phyloP scores from a whole-genome alignment of 2,113 vertebrate genomes.

The Rhynchopsitta pachyrhyncha region DNA sequence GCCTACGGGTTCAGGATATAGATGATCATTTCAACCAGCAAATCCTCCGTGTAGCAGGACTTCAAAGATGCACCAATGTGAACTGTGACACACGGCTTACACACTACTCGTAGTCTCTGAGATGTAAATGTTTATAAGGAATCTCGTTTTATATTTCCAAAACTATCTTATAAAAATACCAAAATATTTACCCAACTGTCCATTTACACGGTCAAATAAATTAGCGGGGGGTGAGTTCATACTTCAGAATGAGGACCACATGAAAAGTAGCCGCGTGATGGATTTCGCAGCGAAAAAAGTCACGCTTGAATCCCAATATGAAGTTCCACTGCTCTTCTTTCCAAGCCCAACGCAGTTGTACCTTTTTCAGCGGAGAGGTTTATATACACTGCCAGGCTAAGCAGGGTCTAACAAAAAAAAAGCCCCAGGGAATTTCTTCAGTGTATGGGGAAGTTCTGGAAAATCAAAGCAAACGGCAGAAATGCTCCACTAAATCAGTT shows the following conservation, averaged over 20 bases:
- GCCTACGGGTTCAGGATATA: background rate
- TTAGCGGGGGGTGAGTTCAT: background rate
- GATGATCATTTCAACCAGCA: background rate
- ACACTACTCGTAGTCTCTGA: constrained; percentile 15
- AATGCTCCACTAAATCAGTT: background rate
- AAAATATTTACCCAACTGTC: constrained; percentile 62
- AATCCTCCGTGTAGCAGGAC: background rate
- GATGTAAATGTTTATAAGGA: background rate
- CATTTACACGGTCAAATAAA: constrained; percentile 61
- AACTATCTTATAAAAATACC: constrained; percentile 70
- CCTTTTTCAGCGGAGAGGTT: background rate
- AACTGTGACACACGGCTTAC: constrained; percentile 11
- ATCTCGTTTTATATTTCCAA: constrained; percentile 51
- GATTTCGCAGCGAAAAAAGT: background rate
- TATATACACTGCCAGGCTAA: background rate
- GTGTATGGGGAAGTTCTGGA: background rate
- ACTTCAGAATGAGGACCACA: constrained; percentile 7
- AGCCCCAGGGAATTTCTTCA: background rate
- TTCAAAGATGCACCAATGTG: background rate
- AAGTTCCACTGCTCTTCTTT: background rate
- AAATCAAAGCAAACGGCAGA: background rate
- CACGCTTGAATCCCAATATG: background rate
- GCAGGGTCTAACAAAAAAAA: background rate
- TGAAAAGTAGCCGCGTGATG: background rate
- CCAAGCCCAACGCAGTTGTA: background rate